Evolutionary conservation across 2,797 vertebrate species (phyloP), one percentile per base, ranked within the genome.

Genomic region (Lateolabrax maculatus): DNA sequence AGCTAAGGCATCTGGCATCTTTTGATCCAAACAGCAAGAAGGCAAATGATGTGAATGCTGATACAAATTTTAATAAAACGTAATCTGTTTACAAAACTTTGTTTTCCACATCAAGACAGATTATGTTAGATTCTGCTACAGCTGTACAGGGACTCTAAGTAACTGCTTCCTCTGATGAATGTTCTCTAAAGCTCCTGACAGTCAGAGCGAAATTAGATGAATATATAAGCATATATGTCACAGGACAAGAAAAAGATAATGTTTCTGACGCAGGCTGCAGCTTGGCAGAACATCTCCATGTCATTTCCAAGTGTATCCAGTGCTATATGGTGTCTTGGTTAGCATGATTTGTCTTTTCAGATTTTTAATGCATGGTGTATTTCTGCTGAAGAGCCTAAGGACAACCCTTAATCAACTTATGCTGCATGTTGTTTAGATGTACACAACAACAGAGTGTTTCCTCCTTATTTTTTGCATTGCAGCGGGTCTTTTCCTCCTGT

Each of bases 181-280:
- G 67, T 52, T 78, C 44, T 71, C 46, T 34, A 49, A 67, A 76
- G 66, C 73, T 49, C 62, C 29, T 23, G 72, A 84, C 77, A 79
- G 71, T 65, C 53, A n/a, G 52, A 52, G 67, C 9, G 46, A 77
- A 55, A 88, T 79, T 34, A 74, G 72, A 81, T 68, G 77, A 83
- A 87, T 69, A 78, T 75, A 81, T 57, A 80, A 83, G 53, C 71
- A 48, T 46, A 63, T 43, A 67, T 79, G 73, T 85, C 77, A 68
- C 21, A 74, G 72, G 31, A 78, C 65, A 83, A 82, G 75, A 80
- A 74, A 68, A 86, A 83, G 44, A 84, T 71, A 68, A 73, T 82
- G 73, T 72, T 65, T 84, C 52, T 53, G 25, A 78, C 74, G 58
- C 36, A 23, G 73, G 78, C 73, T 72, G 78, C 69, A 72, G 76